phyloP scores from a whole-genome alignment of 2,888 invertebrate genomes.

The Pegoplata infirma region DNA sequence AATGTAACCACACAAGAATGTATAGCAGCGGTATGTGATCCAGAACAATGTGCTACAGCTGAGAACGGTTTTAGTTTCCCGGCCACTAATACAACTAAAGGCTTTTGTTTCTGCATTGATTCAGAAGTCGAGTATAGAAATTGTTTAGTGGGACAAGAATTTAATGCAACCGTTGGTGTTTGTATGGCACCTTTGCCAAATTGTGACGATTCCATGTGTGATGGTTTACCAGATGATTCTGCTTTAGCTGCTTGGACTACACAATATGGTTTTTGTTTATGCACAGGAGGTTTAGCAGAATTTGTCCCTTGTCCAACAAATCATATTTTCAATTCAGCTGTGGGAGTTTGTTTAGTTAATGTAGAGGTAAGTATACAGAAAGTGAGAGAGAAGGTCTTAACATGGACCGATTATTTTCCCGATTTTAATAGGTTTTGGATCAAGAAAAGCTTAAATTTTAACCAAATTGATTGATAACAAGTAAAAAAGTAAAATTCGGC shows the following conservation, averaged over 20 bases:
- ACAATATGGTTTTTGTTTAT: constrained; percentile 3
- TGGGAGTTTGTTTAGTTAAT: not conserved
- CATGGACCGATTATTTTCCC: too few species aligned
- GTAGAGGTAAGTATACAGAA: too few species aligned
- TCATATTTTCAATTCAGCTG: not conserved
- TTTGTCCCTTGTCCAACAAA: not conserved
- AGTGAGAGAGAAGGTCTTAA: too few species aligned
- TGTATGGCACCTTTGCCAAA: not conserved
- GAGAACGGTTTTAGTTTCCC: constrained; percentile 57
- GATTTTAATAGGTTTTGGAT: too few species aligned
- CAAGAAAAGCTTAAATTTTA: too few species aligned
- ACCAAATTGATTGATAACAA: too few species aligned
- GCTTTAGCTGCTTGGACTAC: not conserved
- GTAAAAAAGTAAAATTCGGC: too few species aligned
- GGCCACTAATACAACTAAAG: constrained; percentile 57
- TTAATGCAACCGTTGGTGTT: not conserved
- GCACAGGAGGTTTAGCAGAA: not conserved
- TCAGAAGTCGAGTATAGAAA: constrained; percentile 50
- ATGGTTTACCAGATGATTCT: not conserved
- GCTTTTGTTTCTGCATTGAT: constrained; percentile 67
- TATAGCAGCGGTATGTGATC: constrained; percentile 63
- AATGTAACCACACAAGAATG: constrained; percentile 26
- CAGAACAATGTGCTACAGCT: constrained; percentile 61
- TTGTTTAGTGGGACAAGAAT: constrained; percentile 61
- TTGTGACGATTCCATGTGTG: not conserved